Conservation (phyloP, 64 coral and sea anemone genomes). For the Anthopleura sola region DNA sequence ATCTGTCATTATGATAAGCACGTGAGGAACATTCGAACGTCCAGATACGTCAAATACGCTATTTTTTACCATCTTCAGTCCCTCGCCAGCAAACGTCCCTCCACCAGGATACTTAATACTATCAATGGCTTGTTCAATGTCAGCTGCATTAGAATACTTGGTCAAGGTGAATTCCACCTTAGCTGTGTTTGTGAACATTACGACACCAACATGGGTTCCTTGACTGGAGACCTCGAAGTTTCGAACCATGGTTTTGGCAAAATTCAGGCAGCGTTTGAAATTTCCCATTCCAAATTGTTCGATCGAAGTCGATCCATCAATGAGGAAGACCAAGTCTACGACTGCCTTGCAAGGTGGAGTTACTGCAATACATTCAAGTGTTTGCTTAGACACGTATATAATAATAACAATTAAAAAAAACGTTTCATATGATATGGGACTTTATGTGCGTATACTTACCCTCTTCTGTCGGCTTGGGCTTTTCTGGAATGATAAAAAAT, state of each 20-base stretch:
- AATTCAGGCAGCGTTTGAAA: conserved; percentile 14
- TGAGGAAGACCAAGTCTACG: conserved; percentile 32
- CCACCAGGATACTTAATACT: background rate
- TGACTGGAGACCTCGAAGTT: conserved; percentile 19
- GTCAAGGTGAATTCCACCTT: background rate
- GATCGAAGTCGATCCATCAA: conserved; percentile 35
- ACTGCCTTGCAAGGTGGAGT: background rate
- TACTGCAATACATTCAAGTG: background rate
- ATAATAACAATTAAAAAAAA: no score
- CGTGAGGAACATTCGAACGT: background rate
- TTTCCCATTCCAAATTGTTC: conserved; percentile 29
- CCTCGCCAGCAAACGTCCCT: background rate
- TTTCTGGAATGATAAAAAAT: no score
- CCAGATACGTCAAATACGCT: background rate
- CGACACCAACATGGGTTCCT: conserved; percentile 28
- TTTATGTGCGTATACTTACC: no score
- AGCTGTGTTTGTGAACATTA: background rate
- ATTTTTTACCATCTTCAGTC: background rate
- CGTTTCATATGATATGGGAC: no score
- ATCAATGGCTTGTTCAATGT: background rate
- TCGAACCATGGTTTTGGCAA: conserved; percentile 24
- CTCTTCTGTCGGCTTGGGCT: no score
- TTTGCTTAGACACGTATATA: no score
- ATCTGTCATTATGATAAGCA: conserved; percentile 24
- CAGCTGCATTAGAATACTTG: background rate